Conservation (phyloP, 2,888 invertebrate genomes). For the Chloromyia formosa region DNA sequence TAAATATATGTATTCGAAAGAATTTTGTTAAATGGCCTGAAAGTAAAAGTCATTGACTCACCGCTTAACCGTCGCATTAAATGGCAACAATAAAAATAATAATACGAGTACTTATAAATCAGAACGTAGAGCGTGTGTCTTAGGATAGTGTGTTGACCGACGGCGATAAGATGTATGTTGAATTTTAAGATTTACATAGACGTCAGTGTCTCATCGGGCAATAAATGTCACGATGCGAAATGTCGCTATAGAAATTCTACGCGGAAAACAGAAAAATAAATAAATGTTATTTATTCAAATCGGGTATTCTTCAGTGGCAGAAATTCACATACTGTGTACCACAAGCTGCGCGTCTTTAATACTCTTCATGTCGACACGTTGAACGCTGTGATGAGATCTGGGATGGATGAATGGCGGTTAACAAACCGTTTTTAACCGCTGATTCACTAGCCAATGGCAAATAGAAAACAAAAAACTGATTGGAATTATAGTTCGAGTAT, state of each 20-base stretch:
- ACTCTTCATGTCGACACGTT: too few relatives aligned
- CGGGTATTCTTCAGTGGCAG: too few relatives aligned
- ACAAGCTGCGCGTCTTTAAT: too few relatives aligned
- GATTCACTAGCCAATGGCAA: too few relatives aligned
- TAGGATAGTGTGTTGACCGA: neutral
- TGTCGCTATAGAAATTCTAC: neutral
- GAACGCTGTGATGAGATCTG: too few relatives aligned
- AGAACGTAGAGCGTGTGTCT: neutral
- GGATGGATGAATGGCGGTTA: too few relatives aligned
- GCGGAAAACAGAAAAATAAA: neutral
- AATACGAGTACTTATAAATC: neutral
- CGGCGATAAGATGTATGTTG: neutral
- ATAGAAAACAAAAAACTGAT: too few relatives aligned
- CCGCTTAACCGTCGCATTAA: neutral
- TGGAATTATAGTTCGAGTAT: too few relatives aligned
- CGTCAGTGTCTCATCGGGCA: neutral
- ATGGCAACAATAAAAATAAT: slow-evolving; percentile 1
- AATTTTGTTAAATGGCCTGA: neutral
- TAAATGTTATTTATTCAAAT: neutral
- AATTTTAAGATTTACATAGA: slow-evolving; percentile 1
- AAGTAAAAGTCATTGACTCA: slow-evolving; percentile 32
- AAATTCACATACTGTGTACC: too few relatives aligned
- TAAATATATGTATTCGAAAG: too few relatives aligned
- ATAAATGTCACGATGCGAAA: neutral
- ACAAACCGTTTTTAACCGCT: too few relatives aligned